phyloP scores from a whole-genome alignment of 2,888 invertebrate genomes.

The Anodontia alba region DNA sequence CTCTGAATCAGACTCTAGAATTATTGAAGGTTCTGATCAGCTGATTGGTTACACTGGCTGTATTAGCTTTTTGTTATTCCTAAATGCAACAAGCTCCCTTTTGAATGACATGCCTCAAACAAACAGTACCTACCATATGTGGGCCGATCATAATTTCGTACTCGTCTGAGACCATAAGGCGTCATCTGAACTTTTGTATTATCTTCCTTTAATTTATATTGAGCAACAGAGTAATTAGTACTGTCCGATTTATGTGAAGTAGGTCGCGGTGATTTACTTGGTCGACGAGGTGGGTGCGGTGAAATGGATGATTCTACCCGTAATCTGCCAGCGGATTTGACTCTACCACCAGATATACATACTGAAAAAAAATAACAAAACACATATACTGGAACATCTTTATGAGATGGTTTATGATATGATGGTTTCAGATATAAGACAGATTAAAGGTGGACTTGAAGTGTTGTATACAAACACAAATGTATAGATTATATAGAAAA shows the following conservation, averaged over 20 bases:
- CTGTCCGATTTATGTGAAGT: slow-evolving; percentile 46
- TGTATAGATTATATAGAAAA: too few relatives aligned
- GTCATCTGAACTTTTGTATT: slow-evolving; percentile 62
- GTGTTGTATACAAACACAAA: too few relatives aligned
- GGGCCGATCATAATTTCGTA: slow-evolving; percentile 57
- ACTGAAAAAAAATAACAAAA: slow-evolving; percentile 35
- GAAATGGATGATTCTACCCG: slow-evolving; percentile 37
- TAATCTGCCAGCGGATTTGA: slow-evolving; percentile 52
- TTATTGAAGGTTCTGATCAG: too few relatives aligned
- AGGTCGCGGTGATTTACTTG: slow-evolving; percentile 48
- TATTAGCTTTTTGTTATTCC: too few relatives aligned
- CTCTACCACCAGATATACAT: slow-evolving; percentile 57
- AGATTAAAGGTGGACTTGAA: background rate
- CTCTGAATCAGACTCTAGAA: too few relatives aligned
- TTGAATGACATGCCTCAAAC: too few relatives aligned
- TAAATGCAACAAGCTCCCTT: too few relatives aligned
- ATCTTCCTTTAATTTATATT: slow-evolving; percentile 49
- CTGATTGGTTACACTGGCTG: too few relatives aligned
- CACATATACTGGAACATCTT: too few relatives aligned
- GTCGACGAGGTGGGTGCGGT: slow-evolving; percentile 37
- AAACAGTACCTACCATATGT: slow-evolving; percentile 58
- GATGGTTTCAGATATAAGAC: too few relatives aligned
- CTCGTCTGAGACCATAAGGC: slow-evolving; percentile 55
- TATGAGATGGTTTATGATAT: too few relatives aligned
- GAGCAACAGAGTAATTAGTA: slow-evolving; percentile 47